A percentile compares a stretch with the other conserved stretches of the same genome.
Evolutionary conservation across 2,888 invertebrate genomes (phyloP).

Genomic region (Trichacis sp.): DNA sequence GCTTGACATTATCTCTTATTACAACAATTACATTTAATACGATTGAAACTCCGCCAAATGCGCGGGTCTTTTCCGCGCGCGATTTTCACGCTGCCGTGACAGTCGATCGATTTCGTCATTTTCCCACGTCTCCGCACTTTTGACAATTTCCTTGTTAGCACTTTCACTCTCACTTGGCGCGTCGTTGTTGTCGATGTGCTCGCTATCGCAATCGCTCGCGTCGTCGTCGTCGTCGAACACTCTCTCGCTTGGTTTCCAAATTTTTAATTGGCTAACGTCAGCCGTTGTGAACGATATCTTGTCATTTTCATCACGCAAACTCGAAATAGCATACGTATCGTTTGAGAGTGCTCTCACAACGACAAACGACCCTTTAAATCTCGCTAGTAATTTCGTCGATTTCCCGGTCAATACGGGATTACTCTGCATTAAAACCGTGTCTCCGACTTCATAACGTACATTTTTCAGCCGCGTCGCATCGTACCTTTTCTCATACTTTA

Average conservation of each 20-base stretch:
- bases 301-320: neutral
- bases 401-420: conserved; percentile 18
- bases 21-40: too few species aligned
- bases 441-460: conserved; percentile 11
- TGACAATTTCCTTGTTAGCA: too few species aligned
- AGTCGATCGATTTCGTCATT: too few species aligned
- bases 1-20: too few species aligned
- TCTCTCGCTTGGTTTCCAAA: conserved; percentile 7
- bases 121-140: too few species aligned
- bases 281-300: conserved; percentile 5
- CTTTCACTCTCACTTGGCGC: neutral
- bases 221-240: neutral
- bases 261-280: conserved; percentile 26
- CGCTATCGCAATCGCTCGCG: too few species aligned
- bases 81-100: too few species aligned
- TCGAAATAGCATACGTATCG: conserved; percentile 10
- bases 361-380: conserved; percentile 19
- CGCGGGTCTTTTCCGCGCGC: too few species aligned
- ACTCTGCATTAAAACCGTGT: conserved; percentile 17
- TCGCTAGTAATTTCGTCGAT: conserved; percentile 21
- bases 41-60: too few species aligned
- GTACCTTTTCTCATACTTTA: conserved; percentile 10
- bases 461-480: conserved; percentile 10
- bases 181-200: neutral
- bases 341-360: conserved; percentile 5